Percentiles rank a stretch among this genome's conserved stretches.
phyloP scores from a whole-genome alignment of 92 coral and sea anemone genomes.

The Zoanthus sociatus region DNA sequence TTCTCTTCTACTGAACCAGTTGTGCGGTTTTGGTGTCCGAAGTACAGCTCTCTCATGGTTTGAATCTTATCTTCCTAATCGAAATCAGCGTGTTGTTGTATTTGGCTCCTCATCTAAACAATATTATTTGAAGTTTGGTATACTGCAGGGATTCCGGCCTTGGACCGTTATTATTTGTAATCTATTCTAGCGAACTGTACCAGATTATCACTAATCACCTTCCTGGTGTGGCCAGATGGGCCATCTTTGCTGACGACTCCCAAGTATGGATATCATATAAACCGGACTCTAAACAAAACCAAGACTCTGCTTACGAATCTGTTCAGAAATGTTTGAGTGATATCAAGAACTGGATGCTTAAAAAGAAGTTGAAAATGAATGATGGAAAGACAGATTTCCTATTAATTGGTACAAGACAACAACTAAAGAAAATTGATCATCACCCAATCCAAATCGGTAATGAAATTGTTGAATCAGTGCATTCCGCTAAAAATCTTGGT shows the following conservation, averaged over 20 bases:
- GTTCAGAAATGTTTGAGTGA: background rate
- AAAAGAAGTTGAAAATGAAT: background rate
- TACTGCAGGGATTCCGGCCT: background rate
- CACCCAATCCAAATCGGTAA: background rate
- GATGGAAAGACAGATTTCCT: too few relatives aligned
- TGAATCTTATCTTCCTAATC: background rate
- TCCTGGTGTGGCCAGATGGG: too few relatives aligned
- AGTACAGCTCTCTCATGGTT: background rate
- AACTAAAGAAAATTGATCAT: too few relatives aligned
- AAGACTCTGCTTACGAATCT: slow-evolving; percentile 13
- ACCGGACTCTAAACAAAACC: slow-evolving; percentile 1
- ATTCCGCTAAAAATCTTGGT: background rate
- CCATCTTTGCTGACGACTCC: background rate
- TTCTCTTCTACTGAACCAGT: background rate
- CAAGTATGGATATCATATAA: background rate
- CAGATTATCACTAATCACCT: too few relatives aligned
- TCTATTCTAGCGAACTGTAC: too few relatives aligned
- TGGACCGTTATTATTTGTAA: background rate
- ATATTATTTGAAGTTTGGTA: background rate
- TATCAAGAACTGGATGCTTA: background rate
- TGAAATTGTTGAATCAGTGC: background rate
- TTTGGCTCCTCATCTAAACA: background rate
- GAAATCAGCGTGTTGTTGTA: background rate
- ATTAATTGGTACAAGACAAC: too few relatives aligned
- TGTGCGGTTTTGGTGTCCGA: background rate